Percentiles rank a stretch among this genome's conserved stretches.
Evolutionary conservation across 35 echinoderm and acorn worm genomes (phyloP).

Genomic region (Holothuria glaberrima): DNA sequence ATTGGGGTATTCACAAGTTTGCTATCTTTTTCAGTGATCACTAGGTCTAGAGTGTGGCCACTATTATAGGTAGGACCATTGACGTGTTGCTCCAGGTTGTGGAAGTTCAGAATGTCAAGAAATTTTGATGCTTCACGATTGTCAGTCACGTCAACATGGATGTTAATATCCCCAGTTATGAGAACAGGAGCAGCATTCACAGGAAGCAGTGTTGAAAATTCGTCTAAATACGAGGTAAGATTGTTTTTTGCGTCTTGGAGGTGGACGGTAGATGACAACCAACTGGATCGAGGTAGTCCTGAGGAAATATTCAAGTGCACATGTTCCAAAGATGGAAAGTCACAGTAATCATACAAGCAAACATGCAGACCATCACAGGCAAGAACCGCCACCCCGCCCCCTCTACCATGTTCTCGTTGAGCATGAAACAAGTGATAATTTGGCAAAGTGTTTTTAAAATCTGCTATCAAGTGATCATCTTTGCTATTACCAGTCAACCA

Average conservation of each 20-base stretch:
- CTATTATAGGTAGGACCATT: slow-evolving; percentile 44
- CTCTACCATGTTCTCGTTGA: neutral
- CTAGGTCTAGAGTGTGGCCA: slow-evolving; percentile 68
- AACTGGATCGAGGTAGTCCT: neutral
- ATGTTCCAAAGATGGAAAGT: slow-evolving; percentile 14
- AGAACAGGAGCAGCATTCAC: neutral
- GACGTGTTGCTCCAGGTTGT: slow-evolving; percentile 58
- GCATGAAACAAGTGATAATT: slow-evolving; percentile 32
- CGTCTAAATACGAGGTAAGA: slow-evolving; percentile 1
- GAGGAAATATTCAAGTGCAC: neutral
- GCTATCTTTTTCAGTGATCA: slow-evolving; percentile 25
- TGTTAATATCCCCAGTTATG: slow-evolving; percentile 43
- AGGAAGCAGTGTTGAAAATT: slow-evolving; percentile 23
- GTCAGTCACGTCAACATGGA: slow-evolving; percentile 42
- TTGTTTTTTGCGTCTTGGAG: slow-evolving; percentile 22
- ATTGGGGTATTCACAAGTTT: neutral
- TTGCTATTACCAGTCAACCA: neutral
- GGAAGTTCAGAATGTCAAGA: slow-evolving; percentile 10
- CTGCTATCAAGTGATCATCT: neutral
- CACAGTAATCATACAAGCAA: neutral
- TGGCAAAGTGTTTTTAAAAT: slow-evolving; percentile 11
- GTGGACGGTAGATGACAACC: slow-evolving; percentile 11
- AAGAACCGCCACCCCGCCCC: slow-evolving; percentile 22
- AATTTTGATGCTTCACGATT: slow-evolving; percentile 12
- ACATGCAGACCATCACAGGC: neutral